A percentile compares a stretch with the other conserved stretches of the same genome.
Evolutionary conservation across 2,113 vertebrate species (phyloP).

Genomic region (Albula goreensis): DNA sequence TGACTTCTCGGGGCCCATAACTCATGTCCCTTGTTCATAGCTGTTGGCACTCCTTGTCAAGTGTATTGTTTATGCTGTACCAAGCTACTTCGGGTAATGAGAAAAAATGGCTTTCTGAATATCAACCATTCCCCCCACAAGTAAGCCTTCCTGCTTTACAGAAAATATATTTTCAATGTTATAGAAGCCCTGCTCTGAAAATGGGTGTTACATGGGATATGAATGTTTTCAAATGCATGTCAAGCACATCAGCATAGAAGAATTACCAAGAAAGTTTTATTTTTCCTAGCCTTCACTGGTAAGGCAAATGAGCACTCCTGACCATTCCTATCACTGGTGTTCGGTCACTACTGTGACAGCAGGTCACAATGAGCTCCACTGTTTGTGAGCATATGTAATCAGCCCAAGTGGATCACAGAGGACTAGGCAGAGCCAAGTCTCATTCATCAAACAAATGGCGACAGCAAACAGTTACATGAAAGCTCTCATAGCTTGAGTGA

Average conservation of each 20-base stretch:
- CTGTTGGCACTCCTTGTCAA: constrained; percentile 13
- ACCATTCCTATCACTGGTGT: not conserved
- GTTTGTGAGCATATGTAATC: not conserved
- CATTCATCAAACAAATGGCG: not conserved
- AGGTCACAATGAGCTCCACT: not conserved
- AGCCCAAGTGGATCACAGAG: not conserved
- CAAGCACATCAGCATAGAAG: not conserved
- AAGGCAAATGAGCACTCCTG: not conserved
- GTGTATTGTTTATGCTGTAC: constrained; percentile 10
- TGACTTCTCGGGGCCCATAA: not conserved
- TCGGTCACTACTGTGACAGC: not conserved
- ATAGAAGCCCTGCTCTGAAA: not conserved
- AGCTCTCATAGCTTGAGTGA: not conserved
- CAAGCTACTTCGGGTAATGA: constrained; percentile 22
- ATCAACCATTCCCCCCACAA: not conserved
- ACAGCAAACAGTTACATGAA: not conserved
- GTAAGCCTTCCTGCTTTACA: not conserved
- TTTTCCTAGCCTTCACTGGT: not conserved
- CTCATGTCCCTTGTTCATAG: constrained; percentile 1
- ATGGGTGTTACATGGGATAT: not conserved
- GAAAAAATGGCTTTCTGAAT: constrained; percentile 13
- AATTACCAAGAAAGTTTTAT: not conserved
- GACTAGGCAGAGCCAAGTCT: not conserved
- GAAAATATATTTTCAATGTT: not conserved
- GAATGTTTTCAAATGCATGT: not conserved